A percentile compares a stretch with the other conserved stretches of the same genome.
Conservation (phyloP, 2,888 invertebrate species). For the Hyposoter didymator region DNA sequence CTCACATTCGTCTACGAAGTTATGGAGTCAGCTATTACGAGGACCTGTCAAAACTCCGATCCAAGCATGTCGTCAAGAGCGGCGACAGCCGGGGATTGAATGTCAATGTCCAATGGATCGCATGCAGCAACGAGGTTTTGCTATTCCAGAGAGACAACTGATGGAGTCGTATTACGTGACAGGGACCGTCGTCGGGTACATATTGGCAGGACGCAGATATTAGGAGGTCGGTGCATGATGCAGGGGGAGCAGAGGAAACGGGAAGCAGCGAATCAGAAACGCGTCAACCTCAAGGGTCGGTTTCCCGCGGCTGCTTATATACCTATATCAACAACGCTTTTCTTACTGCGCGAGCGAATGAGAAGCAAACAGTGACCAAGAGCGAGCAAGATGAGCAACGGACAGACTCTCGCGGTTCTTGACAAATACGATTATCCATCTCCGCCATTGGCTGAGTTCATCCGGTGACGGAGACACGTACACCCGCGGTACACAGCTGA, state of each 20-base stretch:
- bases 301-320: conserved; percentile 41
- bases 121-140: conserved; percentile 42
- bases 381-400: conserved; percentile 54
- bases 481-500: conserved; percentile 10
- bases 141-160: neutral
- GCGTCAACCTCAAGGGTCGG: conserved; percentile 52
- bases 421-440: conserved; percentile 76
- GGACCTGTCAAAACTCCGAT: neutral
- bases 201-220: neutral
- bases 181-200: neutral
- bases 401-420: conserved; percentile 68
- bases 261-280: neutral
- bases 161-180: neutral
- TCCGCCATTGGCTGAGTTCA: conserved; percentile 67
- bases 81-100: conserved; percentile 44
- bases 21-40: neutral
- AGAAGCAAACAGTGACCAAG: conserved; percentile 34
- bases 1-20: conserved; percentile 4
- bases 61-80: neutral
- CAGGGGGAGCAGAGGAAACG: conserved; percentile 19
- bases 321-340: conserved; percentile 10
- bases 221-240: conserved; percentile 33
- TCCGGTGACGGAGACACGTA: conserved; percentile 63
- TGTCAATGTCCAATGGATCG: conserved; percentile 55
- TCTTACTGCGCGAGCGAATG: neutral